Conservation (phyloP, 2,888 invertebrate genomes). For the Hedychridium roseum region DNA sequence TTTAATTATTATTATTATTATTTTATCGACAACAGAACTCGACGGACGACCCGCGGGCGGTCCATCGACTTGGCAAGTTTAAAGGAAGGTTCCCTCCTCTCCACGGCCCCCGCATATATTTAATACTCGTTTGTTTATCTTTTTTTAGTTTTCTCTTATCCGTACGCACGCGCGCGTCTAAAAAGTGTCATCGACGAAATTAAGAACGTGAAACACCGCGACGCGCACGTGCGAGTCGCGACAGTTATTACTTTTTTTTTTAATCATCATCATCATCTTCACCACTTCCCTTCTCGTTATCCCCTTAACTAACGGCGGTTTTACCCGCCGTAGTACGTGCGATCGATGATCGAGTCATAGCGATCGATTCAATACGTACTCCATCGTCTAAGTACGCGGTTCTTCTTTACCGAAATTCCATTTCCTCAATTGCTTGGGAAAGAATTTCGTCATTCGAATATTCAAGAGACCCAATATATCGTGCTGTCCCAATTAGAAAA, state of each 20-base stretch:
- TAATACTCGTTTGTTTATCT: slow-evolving; percentile 57
- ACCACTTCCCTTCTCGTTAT: slow-evolving; percentile 14
- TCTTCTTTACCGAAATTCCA: too few species aligned
- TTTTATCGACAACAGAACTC: too few species aligned
- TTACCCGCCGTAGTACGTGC: slow-evolving; percentile 39
- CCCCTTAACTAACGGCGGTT: slow-evolving; percentile 42
- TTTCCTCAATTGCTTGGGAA: too few species aligned
- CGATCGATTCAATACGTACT: background rate
- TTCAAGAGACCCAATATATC: too few species aligned
- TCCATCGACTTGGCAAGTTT: slow-evolving; percentile 16
- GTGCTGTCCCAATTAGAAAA: too few species aligned
- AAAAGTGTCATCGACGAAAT: too few species aligned
- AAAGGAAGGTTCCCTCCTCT: slow-evolving; percentile 60
- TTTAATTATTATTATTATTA: too few species aligned
- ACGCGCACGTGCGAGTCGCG: slow-evolving; percentile 34
- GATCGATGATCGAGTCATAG: slow-evolving; percentile 1
- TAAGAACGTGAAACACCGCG: slow-evolving; percentile 6
- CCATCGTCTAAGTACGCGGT: background rate
- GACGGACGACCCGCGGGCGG: slow-evolving; percentile 14
- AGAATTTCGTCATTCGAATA: too few species aligned
- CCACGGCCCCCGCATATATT: slow-evolving; percentile 62
- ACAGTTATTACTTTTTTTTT: slow-evolving; percentile 30
- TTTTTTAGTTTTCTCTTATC: slow-evolving; percentile 35
- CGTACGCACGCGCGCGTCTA: slow-evolving; percentile 46
- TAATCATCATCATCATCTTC: slow-evolving; percentile 19